A percentile compares a stretch with the other conserved stretches of the same genome.
phyloP scores from a whole-genome alignment of 1,140 invertebrate genomes.

The Caenorhabditis tropicalis region DNA sequence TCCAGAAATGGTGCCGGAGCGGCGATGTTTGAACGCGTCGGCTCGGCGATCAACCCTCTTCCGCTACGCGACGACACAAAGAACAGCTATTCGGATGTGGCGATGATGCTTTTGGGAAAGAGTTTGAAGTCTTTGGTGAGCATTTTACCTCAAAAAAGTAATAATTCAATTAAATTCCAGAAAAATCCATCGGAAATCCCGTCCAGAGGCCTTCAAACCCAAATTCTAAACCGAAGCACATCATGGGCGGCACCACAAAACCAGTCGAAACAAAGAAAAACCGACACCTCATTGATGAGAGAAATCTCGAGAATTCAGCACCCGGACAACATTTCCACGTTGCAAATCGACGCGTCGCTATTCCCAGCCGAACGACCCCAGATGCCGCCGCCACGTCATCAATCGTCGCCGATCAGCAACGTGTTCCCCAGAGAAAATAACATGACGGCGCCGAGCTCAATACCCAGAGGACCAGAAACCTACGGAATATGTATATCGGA shows the following conservation, averaged over 20 bases:
- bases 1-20: neutral
- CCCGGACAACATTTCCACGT: neutral
- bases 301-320: neutral
- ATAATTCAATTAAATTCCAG: no score
- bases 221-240: neutral
- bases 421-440: neutral
- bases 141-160: no score
- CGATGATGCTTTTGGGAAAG: neutral
- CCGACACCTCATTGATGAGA: neutral
- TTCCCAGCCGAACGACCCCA: neutral
- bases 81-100: slow-evolving; percentile 16
- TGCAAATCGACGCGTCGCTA: neutral
- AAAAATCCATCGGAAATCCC: neutral
- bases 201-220: neutral
- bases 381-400: neutral
- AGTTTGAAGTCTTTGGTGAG: neutral
- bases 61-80: neutral
- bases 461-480: neutral
- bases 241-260: neutral
- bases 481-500: neutral
- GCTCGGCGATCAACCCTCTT: neutral
- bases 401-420: neutral
- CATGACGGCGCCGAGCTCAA: neutral
- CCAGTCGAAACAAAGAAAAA: neutral
- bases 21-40: neutral